Conservation (phyloP, 2,797 vertebrate genomes). For the Lacerta bilineata region DNA sequence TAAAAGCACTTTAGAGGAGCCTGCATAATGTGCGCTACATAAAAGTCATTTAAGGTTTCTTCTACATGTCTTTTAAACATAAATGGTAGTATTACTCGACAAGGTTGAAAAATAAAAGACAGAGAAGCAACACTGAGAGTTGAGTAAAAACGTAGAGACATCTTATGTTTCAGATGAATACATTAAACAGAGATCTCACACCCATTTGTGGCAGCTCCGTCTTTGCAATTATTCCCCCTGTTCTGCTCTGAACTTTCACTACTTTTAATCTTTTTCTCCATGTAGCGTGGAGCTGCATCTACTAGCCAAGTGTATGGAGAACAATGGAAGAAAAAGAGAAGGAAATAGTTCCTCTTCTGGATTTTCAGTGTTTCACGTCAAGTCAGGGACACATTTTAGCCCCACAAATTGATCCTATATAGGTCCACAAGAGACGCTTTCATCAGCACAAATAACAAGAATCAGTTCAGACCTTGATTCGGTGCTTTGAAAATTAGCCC, state of each 20-base stretch:
- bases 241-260: background rate
- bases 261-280: background rate
- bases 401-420: background rate
- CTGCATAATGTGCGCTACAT: constrained; percentile 55
- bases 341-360: background rate
- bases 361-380: constrained; percentile 3
- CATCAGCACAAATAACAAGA: background rate
- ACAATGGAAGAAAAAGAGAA: background rate
- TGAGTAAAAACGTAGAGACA: constrained; percentile 6
- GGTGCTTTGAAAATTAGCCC: background rate
- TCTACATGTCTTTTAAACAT: constrained; percentile 57
- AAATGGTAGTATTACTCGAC: constrained; percentile 30
- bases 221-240: background rate
- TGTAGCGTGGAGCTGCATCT: background rate
- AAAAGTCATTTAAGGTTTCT: constrained; percentile 49
- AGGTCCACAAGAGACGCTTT: background rate
- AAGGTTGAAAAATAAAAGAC: constrained; percentile 42
- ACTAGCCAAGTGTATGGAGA: background rate
- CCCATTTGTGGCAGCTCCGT: background rate
- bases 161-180: constrained; percentile 20
- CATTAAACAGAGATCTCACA: constrained; percentile 38
- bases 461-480: background rate
- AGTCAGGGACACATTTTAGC: background rate
- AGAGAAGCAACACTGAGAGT: background rate
- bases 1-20: constrained; percentile 68